Conservation (phyloP, 2,113 vertebrate genomes). For the Mormoops blainvillei region DNA sequence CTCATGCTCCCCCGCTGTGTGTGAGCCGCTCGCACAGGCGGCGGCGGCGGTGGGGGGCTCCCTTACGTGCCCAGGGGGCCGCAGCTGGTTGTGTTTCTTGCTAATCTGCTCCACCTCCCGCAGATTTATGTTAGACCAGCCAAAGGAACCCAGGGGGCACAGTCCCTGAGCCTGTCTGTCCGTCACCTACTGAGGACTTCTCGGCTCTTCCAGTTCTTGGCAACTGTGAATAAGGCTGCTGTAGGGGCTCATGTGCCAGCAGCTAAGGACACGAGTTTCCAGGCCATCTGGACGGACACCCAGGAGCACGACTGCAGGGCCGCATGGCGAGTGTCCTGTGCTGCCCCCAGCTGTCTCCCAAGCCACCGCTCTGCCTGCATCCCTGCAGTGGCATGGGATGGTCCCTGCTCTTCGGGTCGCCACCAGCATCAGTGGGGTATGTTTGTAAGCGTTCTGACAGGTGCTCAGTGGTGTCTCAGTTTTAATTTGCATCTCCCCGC, state of each 20-base stretch:
- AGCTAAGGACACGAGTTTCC: accelerated
- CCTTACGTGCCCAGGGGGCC: background rate
- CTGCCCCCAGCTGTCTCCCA: too few relatives aligned
- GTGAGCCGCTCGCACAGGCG: accelerated
- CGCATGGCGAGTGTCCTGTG: accelerated
- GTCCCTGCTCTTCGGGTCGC: too few relatives aligned
- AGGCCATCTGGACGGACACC: accelerated
- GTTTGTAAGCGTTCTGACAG: background rate
- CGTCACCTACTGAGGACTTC: accelerated
- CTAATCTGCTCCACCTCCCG: background rate
- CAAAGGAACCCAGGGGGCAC: background rate
- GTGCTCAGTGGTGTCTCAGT: background rate
- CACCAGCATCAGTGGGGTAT: accelerated
- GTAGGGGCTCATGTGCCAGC: accelerated
- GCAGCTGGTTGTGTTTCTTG: background rate
- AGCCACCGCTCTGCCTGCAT: too few relatives aligned
- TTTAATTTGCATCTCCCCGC: background rate
- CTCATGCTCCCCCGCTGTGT: accelerated
- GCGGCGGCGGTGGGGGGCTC: too few relatives aligned
- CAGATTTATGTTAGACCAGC: background rate
- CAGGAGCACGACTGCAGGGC: accelerated
- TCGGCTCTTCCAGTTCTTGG: accelerated
- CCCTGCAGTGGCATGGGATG: too few relatives aligned
- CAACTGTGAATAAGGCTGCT: accelerated
- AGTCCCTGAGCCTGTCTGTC: accelerated